A percentile compares a stretch with the other conserved stretches of the same genome.
Evolutionary conservation across 2,113 vertebrate genomes (phyloP).

Genomic region (Stigmatopora argus): DNA sequence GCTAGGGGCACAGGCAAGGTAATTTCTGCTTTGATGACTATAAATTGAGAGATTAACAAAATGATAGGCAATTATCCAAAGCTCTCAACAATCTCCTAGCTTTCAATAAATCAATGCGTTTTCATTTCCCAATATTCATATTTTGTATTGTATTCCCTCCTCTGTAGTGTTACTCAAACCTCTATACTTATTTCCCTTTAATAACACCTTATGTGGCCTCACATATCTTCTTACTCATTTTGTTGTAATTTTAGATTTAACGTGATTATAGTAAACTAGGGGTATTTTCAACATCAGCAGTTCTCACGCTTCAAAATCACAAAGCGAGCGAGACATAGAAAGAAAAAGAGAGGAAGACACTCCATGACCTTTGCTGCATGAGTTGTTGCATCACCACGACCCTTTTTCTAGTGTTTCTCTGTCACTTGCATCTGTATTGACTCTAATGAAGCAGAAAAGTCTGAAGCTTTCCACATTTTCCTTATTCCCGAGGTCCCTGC

Average conservation of each 20-base stretch:
- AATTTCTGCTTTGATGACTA: slow-evolving; percentile 62
- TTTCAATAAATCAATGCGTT: slow-evolving; percentile 32
- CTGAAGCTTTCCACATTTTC: slow-evolving; percentile 37
- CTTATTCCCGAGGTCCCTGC: slow-evolving; percentile 25
- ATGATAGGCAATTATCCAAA: slow-evolving; percentile 62
- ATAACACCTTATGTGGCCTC: slow-evolving; percentile 12
- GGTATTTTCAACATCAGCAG: neutral
- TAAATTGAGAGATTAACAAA: slow-evolving; percentile 65
- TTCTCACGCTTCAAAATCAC: neutral
- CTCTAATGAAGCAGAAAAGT: slow-evolving; percentile 56
- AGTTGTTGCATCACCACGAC: slow-evolving; percentile 27
- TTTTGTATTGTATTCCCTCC: slow-evolving; percentile 32
- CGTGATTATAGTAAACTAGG: neutral
- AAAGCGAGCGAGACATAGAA: neutral
- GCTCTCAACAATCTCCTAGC: slow-evolving; percentile 38
- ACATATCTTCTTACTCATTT: slow-evolving; percentile 10
- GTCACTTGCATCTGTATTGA: slow-evolving; percentile 46
- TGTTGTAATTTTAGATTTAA: slow-evolving; percentile 1
- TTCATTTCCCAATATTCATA: slow-evolving; percentile 24
- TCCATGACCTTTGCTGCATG: slow-evolving; percentile 50
- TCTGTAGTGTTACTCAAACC: slow-evolving; percentile 6
- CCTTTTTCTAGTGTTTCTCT: slow-evolving; percentile 28
- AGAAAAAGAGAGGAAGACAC: slow-evolving; percentile 3
- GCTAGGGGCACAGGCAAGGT: slow-evolving; percentile 47
- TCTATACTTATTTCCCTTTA: slow-evolving; percentile 21